These are phyloP conservation scores for Sebastes schlegelii DNA, from an alignment of 2,113 vertebrate species.

Conservation along the genomic window DNA sequence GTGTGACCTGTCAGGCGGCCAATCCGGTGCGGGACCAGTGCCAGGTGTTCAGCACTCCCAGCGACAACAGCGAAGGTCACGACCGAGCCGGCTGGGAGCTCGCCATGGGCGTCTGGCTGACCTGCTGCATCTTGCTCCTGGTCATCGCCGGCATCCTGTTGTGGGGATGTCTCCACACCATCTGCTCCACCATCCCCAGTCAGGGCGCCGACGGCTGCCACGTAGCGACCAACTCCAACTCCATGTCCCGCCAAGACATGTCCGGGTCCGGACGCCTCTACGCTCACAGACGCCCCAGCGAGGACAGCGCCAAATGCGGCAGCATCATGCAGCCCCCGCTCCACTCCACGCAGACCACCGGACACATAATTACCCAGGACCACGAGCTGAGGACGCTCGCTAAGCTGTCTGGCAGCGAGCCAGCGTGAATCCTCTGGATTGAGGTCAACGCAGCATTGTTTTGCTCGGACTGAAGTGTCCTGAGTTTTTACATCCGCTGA, in stretches of 20 bases:
- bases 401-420: conserved; percentile 63
- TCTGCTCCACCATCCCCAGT: conserved; percentile 65
- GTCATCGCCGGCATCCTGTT: conserved; percentile 85
- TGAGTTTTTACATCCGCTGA: conserved; percentile 24
- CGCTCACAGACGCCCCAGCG: conserved; percentile 51
- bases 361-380: conserved; percentile 56
- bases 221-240: neutral
- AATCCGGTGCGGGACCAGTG: conserved; percentile 88
- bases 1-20: conserved; percentile 89
- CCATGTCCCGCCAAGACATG: conserved; percentile 1
- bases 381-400: conserved; percentile 66
- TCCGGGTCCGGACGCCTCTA: conserved; percentile 38
- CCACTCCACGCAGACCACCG: conserved; percentile 39
- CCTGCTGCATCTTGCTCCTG: conserved; percentile 88
- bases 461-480: conserved; percentile 1
- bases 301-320: conserved; percentile 70
- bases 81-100: conserved; percentile 85
- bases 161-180: conserved; percentile 86
- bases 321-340: conserved; percentile 72
- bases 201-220: conserved; percentile 53
- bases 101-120: conserved; percentile 88
- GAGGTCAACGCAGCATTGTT: conserved; percentile 67
- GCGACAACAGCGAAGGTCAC: conserved; percentile 57
- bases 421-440: conserved; percentile 64
- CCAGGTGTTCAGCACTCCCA: conserved; percentile 86